Conservation (phyloP, 2,888 invertebrate genomes). For the Coelinius sp. region DNA sequence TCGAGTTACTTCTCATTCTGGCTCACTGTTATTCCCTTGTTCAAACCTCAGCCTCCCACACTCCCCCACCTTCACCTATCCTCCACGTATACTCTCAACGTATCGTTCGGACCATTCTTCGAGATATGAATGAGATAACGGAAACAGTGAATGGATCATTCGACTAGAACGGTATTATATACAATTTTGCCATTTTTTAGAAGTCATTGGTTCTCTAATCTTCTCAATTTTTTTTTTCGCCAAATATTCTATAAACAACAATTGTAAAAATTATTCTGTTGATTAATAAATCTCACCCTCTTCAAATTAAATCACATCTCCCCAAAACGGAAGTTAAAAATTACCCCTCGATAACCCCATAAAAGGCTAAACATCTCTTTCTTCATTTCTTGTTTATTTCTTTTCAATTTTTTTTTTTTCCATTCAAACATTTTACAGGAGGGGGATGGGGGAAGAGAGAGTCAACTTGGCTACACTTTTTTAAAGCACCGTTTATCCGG, state of each 20-base stretch:
- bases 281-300: too few species aligned
- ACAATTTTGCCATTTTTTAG: conserved; percentile 21
- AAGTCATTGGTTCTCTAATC: background rate
- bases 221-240: background rate
- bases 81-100: conserved; percentile 29
- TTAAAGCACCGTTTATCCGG: conserved; percentile 21
- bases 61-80: conserved; percentile 43
- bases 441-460: too few species aligned
- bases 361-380: conserved; percentile 14
- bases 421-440: background rate
- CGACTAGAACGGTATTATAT: conserved; percentile 44
- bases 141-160: conserved; percentile 54
- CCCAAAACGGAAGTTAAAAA: conserved; percentile 7
- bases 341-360: background rate
- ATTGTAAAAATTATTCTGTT: background rate
- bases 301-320: background rate
- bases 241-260: background rate
- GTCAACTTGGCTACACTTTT: conserved; percentile 2
- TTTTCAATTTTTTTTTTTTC: background rate
- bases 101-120: conserved; percentile 47
- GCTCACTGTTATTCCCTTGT: conserved; percentile 31
- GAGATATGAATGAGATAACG: conserved; percentile 55
- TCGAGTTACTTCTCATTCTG: conserved; percentile 48
- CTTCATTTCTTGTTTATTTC: conserved; percentile 21
- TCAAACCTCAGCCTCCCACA: conserved; percentile 27